A percentile compares a stretch with the other conserved stretches of the same genome.
These are phyloP conservation scores for Kradibia gibbosae DNA, from an alignment of 1,140 invertebrate species.

Conservation along the genomic window DNA sequence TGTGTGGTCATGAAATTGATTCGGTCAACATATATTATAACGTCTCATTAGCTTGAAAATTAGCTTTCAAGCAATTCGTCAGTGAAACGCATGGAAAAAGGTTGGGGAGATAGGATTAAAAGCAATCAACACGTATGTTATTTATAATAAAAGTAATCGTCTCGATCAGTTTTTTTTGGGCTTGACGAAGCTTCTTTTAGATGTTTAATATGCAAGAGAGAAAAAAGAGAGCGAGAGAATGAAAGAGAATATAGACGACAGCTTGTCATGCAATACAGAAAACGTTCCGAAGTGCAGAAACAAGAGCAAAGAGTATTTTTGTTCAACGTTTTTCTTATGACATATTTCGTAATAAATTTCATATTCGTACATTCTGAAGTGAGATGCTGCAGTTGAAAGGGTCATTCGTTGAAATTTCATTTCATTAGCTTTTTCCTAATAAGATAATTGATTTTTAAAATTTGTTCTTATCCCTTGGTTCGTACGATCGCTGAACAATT, in stretches of 20 bases:
- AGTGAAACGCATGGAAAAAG: not conserved
- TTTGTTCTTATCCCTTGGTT: not conserved
- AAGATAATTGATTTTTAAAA: not conserved
- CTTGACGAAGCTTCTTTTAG: slow-evolving; percentile 24
- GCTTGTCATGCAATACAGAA: slow-evolving; percentile 56
- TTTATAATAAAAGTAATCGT: not conserved
- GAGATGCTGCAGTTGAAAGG: slow-evolving; percentile 8
- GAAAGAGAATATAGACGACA: slow-evolving; percentile 50
- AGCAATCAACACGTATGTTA: not conserved
- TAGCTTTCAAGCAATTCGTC: not conserved
- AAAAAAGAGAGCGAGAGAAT: slow-evolving; percentile 37
- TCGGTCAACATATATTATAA: not conserved
- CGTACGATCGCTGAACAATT: not conserved
- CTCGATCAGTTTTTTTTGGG: not conserved
- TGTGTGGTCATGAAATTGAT: not conserved
- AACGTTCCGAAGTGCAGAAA: slow-evolving; percentile 31
- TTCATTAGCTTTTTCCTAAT: not conserved
- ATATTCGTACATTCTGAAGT: slow-evolving; percentile 21
- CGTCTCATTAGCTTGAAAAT: not conserved
- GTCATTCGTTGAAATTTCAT: not conserved
- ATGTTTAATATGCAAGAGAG: slow-evolving; percentile 44
- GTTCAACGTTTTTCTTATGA: slow-evolving; percentile 22
- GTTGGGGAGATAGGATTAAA: not conserved
- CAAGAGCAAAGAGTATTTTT: slow-evolving; percentile 38
- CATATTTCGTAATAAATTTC: slow-evolving; percentile 13